Evolutionary conservation across 2,888 invertebrate species (phyloP), one percentile per base, ranked within the genome.

Genomic region (Dyspetes luteomarginatus): DNA sequence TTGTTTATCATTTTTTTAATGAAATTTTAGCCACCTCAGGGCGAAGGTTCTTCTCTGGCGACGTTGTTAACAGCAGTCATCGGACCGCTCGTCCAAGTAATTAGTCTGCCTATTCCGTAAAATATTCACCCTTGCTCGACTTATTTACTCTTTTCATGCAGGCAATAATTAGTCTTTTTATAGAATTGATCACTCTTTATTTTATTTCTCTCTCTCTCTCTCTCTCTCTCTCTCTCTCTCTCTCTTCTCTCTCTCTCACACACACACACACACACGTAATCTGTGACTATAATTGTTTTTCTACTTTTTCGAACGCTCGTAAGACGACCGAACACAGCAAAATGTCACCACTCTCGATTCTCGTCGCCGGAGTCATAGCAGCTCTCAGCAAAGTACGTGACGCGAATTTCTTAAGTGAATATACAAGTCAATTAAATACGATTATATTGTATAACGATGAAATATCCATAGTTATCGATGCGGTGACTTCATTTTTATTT

Each of bases 301-400:
- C 19, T 4, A 41, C 28, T 58, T 65, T 56, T 69, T 55, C 17
- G 15, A 56, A 69, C 24, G 55, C 12, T 24, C 82, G 85, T 24
- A 77, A 91, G 91, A 89, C 91, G 3, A 82, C 83, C 2, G 89
- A 88, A 65, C 85, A 85, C 0, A 88, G 89, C 9, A 89, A 88
- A 55, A 86, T 83, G 83, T 86, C 91, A 4, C 86, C 87, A 22
- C 83, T 91, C 0, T 85, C 92, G 7, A 83, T 67, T 9, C 55
- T 92, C 19, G 71, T 89, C 36, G 86, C 91, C 15, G 86, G 88
- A 81, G 77, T 91, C 28, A 74, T 90, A 28, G 84, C 91, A 41
- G 81, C 84, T 50, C 86, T 92, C 2, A 90, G 89, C 74, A 88
- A 85, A 87, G 92, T 92, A 88, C 17, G 88, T 86, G 65, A 60